Base-by-base conservation (phyloP, 2,113 vertebrate species). In the Varanus komodoensis region DNA sequence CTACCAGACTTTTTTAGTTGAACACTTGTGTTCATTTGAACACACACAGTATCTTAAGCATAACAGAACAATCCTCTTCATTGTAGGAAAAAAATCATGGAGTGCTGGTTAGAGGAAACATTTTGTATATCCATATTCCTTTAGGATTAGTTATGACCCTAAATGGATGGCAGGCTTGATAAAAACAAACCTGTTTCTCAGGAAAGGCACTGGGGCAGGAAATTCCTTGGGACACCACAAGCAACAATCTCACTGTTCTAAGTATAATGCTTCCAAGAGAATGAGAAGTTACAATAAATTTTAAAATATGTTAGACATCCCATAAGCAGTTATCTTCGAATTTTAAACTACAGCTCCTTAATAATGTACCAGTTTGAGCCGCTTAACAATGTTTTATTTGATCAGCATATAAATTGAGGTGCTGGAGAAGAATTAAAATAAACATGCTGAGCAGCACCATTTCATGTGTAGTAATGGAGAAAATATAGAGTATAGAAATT, bases 211-310 rank as follows among this genome's bases (percentile, higher is more conserved):
- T 92, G 78, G 80, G 94, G 86, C 80, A 94, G 92, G 89, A 96
- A 93, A 93, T 91, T 91, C 88, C 89, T 89, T 83, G 9, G 87
- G 93, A 92, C 79, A 91, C 84, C 79, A 87, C 48, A 92, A 93
- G 86, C 86, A 94, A 27, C 87, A 95, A 93, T 69, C 48, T 82
- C 79, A 88, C 84, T 94, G 86, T 93, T 89, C 95, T 95, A 94
- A 94, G 95, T 90, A 93, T 84, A 86, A 87, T 84, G 68, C 71
- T 1, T 0, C 87, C 0, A 3, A 82, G 88, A 91, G 89, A 95
- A 91, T 84, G 87, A 92, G 82, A 87, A 85, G 17, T 71, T 50
- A 64, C 84, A 81, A 48, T 73, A 80, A 32, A 34, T 81, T 90
- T 80, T 89, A 92, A 89, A 87, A 90, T 82, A 89, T 44, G 84